Evolutionary conservation across 2,888 invertebrate species (phyloP), one percentile per base, ranked within the genome.

Genomic region (Machimus atricapillus): DNA sequence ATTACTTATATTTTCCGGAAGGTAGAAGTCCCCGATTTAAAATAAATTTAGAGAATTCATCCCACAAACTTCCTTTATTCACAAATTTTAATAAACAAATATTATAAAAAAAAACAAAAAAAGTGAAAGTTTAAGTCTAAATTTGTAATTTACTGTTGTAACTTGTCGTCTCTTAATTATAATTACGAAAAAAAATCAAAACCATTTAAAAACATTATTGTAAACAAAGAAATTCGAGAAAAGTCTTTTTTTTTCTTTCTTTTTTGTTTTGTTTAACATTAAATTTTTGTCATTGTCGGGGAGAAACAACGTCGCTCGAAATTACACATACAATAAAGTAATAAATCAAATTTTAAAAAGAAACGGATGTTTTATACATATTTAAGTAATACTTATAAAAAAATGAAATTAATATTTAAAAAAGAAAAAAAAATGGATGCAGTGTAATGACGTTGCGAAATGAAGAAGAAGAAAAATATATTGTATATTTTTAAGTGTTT

Each of bases 1-100:
- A 46, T 82, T 82, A 66, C 82, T 82, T 82, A 82, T 82, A 66
- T 58, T 82, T 82, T 82, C 34, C 8, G n/a, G 14, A 34, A 74
- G 2, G 4, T 37, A 14, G 9, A 77, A 37, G 19, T 23, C 37
- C 12, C 2, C 40, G 12, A 40, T 40, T 40, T 23, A 27, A 66
- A 27, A 23, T 8, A 12, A 9, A 27, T 14, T 0, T 12, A 66
- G 2, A 23, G 2, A 58, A 23, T n/a, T 52, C 6, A 52, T 16
- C 4, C 4, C 43, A 12, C 3, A 12, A 46, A 27, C 2, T 27
- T 23, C 66, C 27, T 12, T 66, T 66, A 6, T 12, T 23, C 58
- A 23, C 12, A 1, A 40, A 27, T 8, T 66, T 66, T 66, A 27
- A 14, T 19, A n/a, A 19, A 19, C 8, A 8, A 56, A 19, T 0